phyloP scores from a whole-genome alignment of 2,113 vertebrate genomes.

The Stigmatopora nigra region DNA sequence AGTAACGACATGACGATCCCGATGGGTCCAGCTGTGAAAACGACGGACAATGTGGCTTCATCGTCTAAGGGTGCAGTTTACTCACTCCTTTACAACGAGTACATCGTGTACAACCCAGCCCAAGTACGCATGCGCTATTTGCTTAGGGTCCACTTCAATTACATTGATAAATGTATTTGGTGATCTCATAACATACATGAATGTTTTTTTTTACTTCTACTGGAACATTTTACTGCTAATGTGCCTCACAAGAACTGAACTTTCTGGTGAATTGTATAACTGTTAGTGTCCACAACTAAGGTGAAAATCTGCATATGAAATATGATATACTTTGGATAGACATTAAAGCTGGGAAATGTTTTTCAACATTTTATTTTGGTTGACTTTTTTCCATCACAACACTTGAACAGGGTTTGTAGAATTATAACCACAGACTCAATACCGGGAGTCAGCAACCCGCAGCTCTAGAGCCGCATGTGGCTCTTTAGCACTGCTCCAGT shows the following conservation, averaged over 20 bases:
- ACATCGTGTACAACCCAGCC: constrained; percentile 75
- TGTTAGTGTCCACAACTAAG: too few relatives aligned
- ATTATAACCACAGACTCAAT: too few relatives aligned
- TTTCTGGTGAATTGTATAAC: background rate
- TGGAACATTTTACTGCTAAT: background rate
- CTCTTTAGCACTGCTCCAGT: too few relatives aligned
- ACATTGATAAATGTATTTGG: constrained; percentile 68
- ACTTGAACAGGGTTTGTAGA: background rate
- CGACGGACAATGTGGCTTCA: constrained; percentile 15
- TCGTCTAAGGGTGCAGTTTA: constrained; percentile 62
- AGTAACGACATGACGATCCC: constrained; percentile 75
- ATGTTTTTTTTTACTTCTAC: background rate
- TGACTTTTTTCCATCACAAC: background rate
- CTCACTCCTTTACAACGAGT: constrained; percentile 87
- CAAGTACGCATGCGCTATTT: constrained; percentile 82
- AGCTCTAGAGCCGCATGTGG: too few relatives aligned
- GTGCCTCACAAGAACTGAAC: background rate
- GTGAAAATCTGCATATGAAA: background rate
- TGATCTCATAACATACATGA: constrained; percentile 33
- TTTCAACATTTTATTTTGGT: background rate
- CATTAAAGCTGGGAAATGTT: background rate
- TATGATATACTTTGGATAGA: background rate
- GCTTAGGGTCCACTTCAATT: constrained; percentile 79
- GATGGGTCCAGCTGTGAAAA: constrained; percentile 72
- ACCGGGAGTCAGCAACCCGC: too few relatives aligned